A percentile compares a stretch with the other conserved stretches of the same genome.
phyloP scores from a whole-genome alignment of 2,888 invertebrate genomes.

The Drosophila subsilvestris region DNA sequence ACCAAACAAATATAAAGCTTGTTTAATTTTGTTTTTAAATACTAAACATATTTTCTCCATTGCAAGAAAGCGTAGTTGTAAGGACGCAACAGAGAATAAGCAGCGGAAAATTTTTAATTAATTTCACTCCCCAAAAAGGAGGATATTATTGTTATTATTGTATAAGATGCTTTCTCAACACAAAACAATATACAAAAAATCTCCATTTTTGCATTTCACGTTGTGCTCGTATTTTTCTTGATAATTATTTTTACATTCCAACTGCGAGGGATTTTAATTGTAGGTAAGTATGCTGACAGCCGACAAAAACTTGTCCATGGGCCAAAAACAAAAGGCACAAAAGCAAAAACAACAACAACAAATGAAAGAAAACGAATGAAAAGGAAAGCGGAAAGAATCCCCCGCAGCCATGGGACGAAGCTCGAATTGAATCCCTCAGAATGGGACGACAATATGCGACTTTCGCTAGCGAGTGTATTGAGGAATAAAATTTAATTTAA shows the following conservation, averaged over 20 bases:
- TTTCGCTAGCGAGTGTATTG: conserved; percentile 6
- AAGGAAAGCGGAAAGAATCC: conserved; percentile 26
- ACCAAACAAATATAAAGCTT: background rate
- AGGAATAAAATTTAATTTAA: conserved; percentile 27
- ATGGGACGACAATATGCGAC: conserved; percentile 49
- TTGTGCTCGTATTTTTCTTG: conserved; percentile 34
- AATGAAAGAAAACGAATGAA: conserved; percentile 20
- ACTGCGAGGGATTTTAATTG: conserved; percentile 55
- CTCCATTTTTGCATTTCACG: conserved; percentile 37
- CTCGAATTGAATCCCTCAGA: conserved; percentile 43
- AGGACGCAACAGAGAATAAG: conserved; percentile 27
- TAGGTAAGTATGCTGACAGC: conserved; percentile 45
- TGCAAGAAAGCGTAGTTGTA: conserved; percentile 15
- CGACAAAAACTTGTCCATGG: conserved; percentile 46
- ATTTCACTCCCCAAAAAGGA: conserved; percentile 50
- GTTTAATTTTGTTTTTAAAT: conserved; percentile 3
- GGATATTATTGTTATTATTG: conserved; percentile 65
- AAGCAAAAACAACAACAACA: conserved; percentile 35
- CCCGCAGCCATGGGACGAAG: conserved; percentile 32
- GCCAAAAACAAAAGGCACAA: conserved; percentile 40
- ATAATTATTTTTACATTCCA: conserved; percentile 62
- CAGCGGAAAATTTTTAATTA: conserved; percentile 63
- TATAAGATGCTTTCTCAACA: conserved; percentile 19
- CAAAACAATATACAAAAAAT: background rate
- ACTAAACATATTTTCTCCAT: conserved; percentile 5